Conservation (phyloP, 2,797 vertebrate genomes). For the Mus caroli region DNA sequence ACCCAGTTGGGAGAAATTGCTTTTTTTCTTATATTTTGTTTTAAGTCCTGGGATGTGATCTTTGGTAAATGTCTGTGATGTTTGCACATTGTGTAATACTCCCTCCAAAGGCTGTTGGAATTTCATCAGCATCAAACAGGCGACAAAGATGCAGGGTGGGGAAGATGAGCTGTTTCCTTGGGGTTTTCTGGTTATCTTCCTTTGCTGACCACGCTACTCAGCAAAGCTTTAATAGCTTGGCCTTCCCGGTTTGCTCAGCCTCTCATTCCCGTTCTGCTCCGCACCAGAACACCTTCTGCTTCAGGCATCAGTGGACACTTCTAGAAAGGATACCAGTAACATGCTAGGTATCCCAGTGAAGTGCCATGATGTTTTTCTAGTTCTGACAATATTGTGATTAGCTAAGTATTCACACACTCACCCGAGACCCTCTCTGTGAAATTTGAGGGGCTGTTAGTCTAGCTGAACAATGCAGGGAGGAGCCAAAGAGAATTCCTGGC, state of each 20-base stretch:
- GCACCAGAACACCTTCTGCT: conserved; percentile 61
- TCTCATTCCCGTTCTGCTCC: background rate
- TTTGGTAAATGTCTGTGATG: conserved; percentile 80
- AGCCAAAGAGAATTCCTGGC: background rate
- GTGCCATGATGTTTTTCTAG: background rate
- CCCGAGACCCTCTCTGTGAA: background rate
- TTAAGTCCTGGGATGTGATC: conserved; percentile 84
- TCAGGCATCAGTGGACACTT: background rate
- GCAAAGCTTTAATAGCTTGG: background rate
- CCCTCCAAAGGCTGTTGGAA: background rate
- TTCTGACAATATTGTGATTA: conserved; percentile 35
- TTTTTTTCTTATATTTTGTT: conserved; percentile 78
- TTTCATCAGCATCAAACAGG: conserved; percentile 59
- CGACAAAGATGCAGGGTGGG: conserved; percentile 26
- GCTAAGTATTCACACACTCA: background rate
- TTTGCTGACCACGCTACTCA: background rate
- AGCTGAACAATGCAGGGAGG: background rate
- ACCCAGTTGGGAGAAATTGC: conserved; percentile 80
- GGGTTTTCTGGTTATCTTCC: conserved; percentile 68
- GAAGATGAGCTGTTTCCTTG: conserved; percentile 46
- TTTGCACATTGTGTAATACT: conserved; percentile 15
- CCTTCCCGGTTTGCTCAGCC: background rate
- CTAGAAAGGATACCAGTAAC: background rate
- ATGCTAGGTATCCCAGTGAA: background rate
- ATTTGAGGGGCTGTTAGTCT: background rate